Base-by-base conservation (phyloP, 1,140 invertebrate species). In the Drosophila tani region DNA sequence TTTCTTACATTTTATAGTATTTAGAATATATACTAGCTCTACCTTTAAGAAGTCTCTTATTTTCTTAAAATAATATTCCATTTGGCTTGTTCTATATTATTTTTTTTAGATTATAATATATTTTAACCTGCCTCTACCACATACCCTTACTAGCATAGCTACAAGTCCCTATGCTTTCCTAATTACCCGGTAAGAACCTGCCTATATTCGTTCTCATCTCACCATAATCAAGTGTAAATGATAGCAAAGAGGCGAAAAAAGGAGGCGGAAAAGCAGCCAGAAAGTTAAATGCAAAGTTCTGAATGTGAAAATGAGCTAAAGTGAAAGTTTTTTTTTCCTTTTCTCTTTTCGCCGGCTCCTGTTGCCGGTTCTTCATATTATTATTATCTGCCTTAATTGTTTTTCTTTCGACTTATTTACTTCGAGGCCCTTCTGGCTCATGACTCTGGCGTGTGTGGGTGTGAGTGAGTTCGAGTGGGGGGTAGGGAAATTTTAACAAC, bases 261-360 rank as follows among this genome's bases (percentile, higher is more conserved):
- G 56, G 51, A 56, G 50, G 62, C 57, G 43, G 51, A 40, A 55
- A 38, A 58, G 51, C 63, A 74, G 53, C 53, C 53, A 56, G 32
- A 85, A 90, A 90, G 79, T 90, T 90, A 85, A 90, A 91, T 91
- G 86, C 86, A 90, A 90, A 90, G 85, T 90, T 90, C 82, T 79
- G 49, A 82, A 74, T 80, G 86, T 81, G 85, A 82, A 90, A 90
- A 90, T 85, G 82, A 82, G 86, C 56, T 57, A 80, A 88, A 90
- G 86, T 74, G 79, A 90, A 90, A 90, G 79, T 90, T 90, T 64
- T 75, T 64, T 75, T 79, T 63, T n/a, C 32, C 46, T 49, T 60
- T 19, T 2, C 49, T 80, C 0, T 58, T 63, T 62, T 50, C 24
- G 14, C 11, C 46, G 38, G 53, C 56, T 81, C 49, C 65, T 46